These are phyloP conservation scores for Ptychadena robeensis DNA, from an alignment of 2,797 vertebrate genomes.

Conservation along the genomic window DNA sequence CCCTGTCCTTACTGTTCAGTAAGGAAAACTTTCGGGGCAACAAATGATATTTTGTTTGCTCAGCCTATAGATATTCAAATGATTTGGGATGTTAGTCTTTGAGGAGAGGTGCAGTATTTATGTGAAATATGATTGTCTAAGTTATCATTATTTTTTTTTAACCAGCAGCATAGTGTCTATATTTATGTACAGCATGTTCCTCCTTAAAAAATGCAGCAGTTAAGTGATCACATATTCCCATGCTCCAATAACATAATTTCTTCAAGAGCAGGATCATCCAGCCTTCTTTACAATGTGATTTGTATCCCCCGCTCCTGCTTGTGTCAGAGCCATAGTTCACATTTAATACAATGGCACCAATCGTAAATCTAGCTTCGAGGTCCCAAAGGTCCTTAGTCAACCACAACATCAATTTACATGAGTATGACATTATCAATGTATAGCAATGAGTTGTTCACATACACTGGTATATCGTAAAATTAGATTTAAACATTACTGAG, in stretches of 20 bases:
- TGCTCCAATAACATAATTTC: conserved; percentile 30
- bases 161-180: conserved; percentile 16
- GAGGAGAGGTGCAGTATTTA: no score
- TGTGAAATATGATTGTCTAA: background rate
- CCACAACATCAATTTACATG: background rate
- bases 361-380: background rate
- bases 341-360: background rate
- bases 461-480: no score
- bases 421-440: background rate
- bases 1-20: no score
- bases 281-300: conserved; percentile 7
- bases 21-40: no score
- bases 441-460: background rate
- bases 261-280: conserved; percentile 31
- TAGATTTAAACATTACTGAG: no score
- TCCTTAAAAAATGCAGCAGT: conserved; percentile 25
- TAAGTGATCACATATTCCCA: conserved; percentile 46
- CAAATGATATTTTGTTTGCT: no score
- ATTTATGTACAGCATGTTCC: conserved; percentile 40
- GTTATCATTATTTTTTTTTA: conserved; percentile 27
- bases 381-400: no score
- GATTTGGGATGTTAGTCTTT: no score
- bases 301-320: background rate
- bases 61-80: no score
- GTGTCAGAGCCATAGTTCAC: background rate